Percentiles rank a stretch among this genome's conserved stretches.
Evolutionary conservation across 1,140 invertebrate species (phyloP).

Genomic region (Caenorhabditis remanei): DNA sequence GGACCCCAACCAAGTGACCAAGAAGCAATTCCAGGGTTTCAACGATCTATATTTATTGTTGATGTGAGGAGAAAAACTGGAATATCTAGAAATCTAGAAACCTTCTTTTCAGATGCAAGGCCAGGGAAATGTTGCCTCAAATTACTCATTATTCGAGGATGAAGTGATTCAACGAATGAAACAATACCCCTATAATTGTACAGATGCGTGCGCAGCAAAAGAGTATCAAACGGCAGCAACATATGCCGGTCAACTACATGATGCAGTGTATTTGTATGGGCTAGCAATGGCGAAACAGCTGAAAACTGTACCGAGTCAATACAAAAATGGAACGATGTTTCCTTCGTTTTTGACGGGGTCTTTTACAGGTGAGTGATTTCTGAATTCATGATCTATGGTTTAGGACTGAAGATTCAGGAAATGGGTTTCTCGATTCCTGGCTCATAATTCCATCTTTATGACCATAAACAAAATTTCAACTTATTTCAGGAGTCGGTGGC

Average conservation of each 20-base stretch:
- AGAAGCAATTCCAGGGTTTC: slow-evolving; percentile 31
- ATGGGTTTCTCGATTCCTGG: too few relatives aligned
- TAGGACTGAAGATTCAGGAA: too few relatives aligned
- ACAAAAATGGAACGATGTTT: slow-evolving; percentile 45
- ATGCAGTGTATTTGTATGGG: slow-evolving; percentile 11
- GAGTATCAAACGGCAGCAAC: slow-evolving; percentile 31
- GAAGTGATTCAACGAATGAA: slow-evolving; percentile 47
- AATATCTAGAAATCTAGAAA: neutral
- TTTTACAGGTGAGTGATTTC: neutral
- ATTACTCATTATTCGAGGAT: slow-evolving; percentile 5
- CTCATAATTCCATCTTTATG: too few relatives aligned
- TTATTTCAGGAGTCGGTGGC: slow-evolving; percentile 2
- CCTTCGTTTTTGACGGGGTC: neutral
- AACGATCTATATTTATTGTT: slow-evolving; percentile 38
- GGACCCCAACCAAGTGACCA: slow-evolving; percentile 30
- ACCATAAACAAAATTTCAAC: neutral
- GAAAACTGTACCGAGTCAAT: slow-evolving; percentile 16
- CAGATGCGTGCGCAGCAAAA: neutral
- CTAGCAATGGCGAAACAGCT: neutral
- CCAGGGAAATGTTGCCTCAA: slow-evolving; percentile 17
- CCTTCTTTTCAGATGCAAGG: slow-evolving; percentile 36
- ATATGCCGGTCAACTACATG: slow-evolving; percentile 46
- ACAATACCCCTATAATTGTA: slow-evolving; percentile 23
- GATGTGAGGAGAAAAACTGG: neutral
- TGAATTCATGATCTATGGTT: neutral